Evolutionary conservation across 2,888 invertebrate species (phyloP).

Genomic region (Lamellibrachia satsuma): DNA sequence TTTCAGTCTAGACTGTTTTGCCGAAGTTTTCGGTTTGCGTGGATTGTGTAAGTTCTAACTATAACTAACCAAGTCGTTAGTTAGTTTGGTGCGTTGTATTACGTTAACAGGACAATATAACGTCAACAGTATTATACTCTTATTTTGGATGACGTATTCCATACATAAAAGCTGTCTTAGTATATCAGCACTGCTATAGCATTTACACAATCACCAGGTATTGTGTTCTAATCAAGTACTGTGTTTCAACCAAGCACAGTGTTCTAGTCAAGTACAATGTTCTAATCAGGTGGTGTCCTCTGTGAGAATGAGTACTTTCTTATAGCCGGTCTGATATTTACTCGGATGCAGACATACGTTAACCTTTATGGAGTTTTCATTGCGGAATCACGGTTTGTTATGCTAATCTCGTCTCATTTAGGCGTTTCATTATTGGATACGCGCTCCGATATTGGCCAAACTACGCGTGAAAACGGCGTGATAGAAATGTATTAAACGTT

Average conservation of each 20-base stretch:
- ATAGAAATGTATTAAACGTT: slow-evolving; percentile 10
- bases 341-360: neutral
- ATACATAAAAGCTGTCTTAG: neutral
- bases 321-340: neutral
- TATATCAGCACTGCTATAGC: too few relatives aligned
- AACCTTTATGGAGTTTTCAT: neutral
- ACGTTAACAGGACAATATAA: neutral
- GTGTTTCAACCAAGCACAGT: neutral
- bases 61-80: neutral
- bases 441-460: neutral
- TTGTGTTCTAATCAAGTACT: neutral
- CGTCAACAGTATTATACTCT: neutral
- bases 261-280: neutral
- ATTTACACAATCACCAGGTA: neutral
- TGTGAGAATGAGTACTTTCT: neutral
- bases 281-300: neutral
- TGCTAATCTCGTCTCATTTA: neutral
- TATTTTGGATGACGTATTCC: neutral
- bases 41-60: neutral
- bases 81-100: neutral
- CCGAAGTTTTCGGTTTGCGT: neutral
- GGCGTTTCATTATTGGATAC: neutral
- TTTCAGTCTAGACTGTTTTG: neutral
- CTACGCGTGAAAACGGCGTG: neutral
- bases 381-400: neutral